Percentiles rank a stretch among this genome's conserved stretches.
Conservation (phyloP, 2,113 vertebrate species). For the Pampusana beccarii region DNA sequence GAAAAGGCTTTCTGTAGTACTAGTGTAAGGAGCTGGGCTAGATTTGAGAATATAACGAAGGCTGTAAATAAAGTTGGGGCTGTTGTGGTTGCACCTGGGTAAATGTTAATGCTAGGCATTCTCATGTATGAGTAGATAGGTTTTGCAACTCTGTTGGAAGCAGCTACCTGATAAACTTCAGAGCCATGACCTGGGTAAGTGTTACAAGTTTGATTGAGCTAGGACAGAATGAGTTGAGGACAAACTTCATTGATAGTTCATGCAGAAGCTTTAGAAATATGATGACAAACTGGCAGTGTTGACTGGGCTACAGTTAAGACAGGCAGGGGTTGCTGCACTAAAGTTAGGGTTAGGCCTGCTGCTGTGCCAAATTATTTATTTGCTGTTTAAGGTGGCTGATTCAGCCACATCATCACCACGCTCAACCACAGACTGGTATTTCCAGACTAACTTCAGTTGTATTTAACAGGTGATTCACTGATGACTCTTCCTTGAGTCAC, state of each 20-base stretch:
- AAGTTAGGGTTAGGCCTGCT: not conserved
- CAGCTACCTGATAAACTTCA: not conserved
- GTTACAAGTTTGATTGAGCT: not conserved
- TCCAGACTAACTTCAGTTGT: not conserved
- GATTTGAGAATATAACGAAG: not conserved
- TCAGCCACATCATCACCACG: not conserved
- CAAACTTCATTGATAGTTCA: not conserved
- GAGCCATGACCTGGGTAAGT: not conserved
- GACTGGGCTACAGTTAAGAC: not conserved
- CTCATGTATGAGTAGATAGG: fast-evolving
- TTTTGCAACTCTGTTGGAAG: not conserved
- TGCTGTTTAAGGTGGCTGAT: not conserved
- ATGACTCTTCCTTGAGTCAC: not conserved
- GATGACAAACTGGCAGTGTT: not conserved
- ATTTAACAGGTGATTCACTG: not conserved
- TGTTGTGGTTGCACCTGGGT: not conserved
- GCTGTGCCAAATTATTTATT: not conserved
- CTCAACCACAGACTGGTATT: not conserved
- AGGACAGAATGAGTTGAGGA: not conserved
- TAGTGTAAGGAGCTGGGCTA: not conserved
- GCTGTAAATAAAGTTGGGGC: not conserved
- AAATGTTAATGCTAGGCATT: not conserved
- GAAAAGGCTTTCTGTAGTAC: not conserved
- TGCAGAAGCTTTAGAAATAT: not conserved
- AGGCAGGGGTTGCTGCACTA: not conserved